A percentile compares a stretch with the other conserved stretches of the same genome.
phyloP scores from a whole-genome alignment of 2,113 vertebrate species.

The Rafetus swinhoei region DNA sequence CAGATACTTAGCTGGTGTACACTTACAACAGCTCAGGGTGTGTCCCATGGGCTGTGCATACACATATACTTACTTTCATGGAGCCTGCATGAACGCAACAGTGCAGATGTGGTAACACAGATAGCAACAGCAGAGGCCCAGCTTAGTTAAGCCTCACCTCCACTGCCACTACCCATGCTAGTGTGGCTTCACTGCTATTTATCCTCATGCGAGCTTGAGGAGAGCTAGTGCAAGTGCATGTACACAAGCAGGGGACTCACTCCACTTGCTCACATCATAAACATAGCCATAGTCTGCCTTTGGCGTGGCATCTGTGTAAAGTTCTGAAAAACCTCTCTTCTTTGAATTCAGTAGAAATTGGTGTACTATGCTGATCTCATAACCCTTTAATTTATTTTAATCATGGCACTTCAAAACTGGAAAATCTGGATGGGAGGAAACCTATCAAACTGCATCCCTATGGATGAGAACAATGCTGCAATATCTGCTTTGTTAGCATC shows the following conservation, averaged over 20 bases:
- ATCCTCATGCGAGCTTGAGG: not conserved
- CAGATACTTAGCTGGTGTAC: not conserved
- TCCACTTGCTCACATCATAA: not conserved
- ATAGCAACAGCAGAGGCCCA: not conserved
- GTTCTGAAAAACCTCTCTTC: not conserved
- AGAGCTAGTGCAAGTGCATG: not conserved
- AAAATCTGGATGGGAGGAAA: not conserved
- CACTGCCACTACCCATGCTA: not conserved
- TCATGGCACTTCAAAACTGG: not conserved
- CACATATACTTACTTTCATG: not conserved
- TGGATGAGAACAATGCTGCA: not conserved
- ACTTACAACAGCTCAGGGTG: not conserved
- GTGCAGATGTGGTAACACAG: not conserved
- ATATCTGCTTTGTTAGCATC: not conserved
- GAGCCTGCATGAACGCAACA: too few species aligned
- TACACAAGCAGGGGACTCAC: not conserved
- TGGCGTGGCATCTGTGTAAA: not conserved
- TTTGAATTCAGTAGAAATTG: not conserved
- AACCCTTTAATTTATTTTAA: not conserved
- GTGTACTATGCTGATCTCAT: not conserved
- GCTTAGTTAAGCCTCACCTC: not conserved
- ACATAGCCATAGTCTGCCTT: not conserved
- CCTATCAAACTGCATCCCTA: not conserved
- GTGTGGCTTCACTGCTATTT: not conserved
- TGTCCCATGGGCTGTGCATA: not conserved